phyloP scores from a whole-genome alignment of 2,797 vertebrate species.

The Onychomys arenicola region DNA sequence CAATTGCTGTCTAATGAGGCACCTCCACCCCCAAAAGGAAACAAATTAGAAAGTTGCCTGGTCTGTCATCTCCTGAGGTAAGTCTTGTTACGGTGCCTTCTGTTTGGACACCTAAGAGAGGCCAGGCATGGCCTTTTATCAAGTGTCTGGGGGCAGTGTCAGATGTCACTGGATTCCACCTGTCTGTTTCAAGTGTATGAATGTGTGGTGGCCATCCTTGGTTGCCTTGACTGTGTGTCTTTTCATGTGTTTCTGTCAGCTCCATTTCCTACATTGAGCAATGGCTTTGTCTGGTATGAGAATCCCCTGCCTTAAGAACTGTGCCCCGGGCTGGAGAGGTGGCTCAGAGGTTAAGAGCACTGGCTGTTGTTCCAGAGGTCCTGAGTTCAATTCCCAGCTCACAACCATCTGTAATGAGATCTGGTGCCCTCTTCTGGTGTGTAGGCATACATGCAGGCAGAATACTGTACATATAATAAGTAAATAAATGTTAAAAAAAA shows the following conservation, averaged over 20 bases:
- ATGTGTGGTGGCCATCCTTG: not conserved
- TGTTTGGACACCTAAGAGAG: not conserved
- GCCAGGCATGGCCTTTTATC: not conserved
- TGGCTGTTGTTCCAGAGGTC: too few relatives aligned
- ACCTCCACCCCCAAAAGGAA: not conserved
- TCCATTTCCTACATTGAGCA: not conserved
- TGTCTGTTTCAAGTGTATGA: not conserved
- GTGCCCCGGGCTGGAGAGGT: too few relatives aligned
- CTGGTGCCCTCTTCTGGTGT: too few relatives aligned
- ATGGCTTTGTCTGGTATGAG: not conserved
- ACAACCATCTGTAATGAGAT: too few relatives aligned
- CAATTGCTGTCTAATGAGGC: not conserved
- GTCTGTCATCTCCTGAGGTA: not conserved
- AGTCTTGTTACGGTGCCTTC: not conserved
- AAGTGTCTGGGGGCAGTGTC: not conserved
- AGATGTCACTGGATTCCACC: not conserved
- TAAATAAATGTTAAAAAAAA: too few relatives aligned
- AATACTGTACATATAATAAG: too few relatives aligned
- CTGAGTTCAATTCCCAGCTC: too few relatives aligned
- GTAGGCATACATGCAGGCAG: too few relatives aligned
- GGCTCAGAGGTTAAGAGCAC: too few relatives aligned
- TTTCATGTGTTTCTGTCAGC: not conserved
- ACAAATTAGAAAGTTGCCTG: not conserved
- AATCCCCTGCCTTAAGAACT: not conserved
- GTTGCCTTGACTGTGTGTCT: not conserved